phyloP scores from a whole-genome alignment of 2,797 vertebrate species.

The Alectoris magna region DNA sequence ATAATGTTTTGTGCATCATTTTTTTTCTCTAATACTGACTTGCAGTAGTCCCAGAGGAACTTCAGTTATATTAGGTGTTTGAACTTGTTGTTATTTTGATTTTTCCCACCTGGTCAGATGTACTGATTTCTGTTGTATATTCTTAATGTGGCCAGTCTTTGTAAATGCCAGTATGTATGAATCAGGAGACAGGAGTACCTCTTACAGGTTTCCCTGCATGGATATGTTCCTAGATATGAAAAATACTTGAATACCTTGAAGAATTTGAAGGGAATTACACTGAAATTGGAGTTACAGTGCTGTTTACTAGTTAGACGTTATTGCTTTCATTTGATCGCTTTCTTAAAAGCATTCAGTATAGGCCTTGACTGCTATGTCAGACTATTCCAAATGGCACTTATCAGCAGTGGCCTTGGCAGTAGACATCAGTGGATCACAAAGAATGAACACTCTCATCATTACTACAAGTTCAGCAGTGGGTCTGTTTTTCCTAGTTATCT shows the following conservation, averaged over 20 bases:
- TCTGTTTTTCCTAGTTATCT: not conserved
- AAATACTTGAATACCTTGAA: not conserved
- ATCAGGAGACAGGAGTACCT: not conserved
- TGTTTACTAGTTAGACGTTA: not conserved
- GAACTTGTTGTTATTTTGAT: not conserved
- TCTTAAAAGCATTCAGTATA: not conserved
- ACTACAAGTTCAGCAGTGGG: not conserved
- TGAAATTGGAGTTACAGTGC: not conserved
- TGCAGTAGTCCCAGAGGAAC: not conserved
- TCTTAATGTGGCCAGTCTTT: not conserved
- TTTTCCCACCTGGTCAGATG: not conserved
- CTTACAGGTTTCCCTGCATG: too few species aligned
- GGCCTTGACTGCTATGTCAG: not conserved
- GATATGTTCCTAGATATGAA: not conserved
- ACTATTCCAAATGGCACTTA: not conserved
- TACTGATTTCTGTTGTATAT: not conserved
- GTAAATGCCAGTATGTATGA: not conserved
- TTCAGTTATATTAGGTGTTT: fast-evolving
- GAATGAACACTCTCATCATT: not conserved
- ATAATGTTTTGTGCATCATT: not conserved
- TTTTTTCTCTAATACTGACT: not conserved
- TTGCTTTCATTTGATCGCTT: not conserved
- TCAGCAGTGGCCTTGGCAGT: not conserved
- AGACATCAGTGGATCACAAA: not conserved
- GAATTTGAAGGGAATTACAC: not conserved